Base-by-base conservation (phyloP, 2,797 vertebrate genomes). In the Mionectes olivaceus region DNA sequence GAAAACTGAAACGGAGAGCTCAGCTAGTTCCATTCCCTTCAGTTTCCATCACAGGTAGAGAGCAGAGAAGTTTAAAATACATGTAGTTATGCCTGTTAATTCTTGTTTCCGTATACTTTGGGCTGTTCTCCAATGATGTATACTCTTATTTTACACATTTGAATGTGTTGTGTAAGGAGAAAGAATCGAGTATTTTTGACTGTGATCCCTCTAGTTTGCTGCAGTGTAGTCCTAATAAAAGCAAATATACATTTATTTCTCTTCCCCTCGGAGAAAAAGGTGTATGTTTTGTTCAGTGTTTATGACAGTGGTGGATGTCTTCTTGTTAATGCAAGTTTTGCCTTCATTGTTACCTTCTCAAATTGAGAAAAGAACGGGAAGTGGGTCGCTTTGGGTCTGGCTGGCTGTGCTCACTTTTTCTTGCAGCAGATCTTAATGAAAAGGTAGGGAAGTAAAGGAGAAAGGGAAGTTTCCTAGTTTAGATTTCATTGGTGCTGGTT, bases 381-480 rank as follows among this genome's bases (percentile, higher is more conserved):
- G 16, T 70, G 61, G 49, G 57, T 90, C 33, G 57, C 28, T 85
- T 74, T 33, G 46, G 69, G 68, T 74, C 61, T 75, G 60, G 47
- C 15, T 43, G 68, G 24, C 39, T 81, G 33, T n/a, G 59, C 59
- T 87, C 8, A 1, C 11, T 49, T 80, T 77, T 83, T 85, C 46
- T 75, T 83, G 24, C 68, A 61, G 53, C 13, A 83, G 30, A 64
- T 69, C n/a, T 56, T 91, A 33, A 91, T 87, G 75, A 89, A 91
- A 75, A 95, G 56, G 22, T 27, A 61, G 28, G 17, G 39, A 77
- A 87, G 75, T 71, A 96, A 95, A 95, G 83, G 49, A 84, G 57
- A 75, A 65, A 35, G 74, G 60, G n/a, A 85, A 86, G 46, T 50
- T 87, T 81, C 35, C 12, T 27, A 25, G 81, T 81, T 85, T 18